A percentile compares a stretch with the other conserved stretches of the same genome.
Conservation (phyloP, 2,797 vertebrate genomes). For the Urosaurus nigricauda region DNA sequence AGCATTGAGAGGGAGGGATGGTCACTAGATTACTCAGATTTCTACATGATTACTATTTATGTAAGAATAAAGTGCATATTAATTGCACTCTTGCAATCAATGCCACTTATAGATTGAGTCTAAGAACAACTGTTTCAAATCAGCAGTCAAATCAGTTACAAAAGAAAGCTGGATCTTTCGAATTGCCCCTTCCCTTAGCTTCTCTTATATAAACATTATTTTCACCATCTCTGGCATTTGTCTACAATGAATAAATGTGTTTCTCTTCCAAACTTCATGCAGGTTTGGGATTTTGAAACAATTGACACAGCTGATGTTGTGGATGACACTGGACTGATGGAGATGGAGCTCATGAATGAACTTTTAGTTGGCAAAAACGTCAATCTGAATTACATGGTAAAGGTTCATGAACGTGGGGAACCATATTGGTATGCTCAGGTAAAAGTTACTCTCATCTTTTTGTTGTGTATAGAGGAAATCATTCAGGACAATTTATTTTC, state of each 20-base stretch:
- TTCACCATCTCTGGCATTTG: background rate
- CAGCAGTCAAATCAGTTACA: background rate
- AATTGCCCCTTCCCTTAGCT: background rate
- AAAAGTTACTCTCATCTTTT: conserved; percentile 27
- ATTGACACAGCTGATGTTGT: conserved; percentile 84
- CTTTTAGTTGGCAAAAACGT: conserved; percentile 86
- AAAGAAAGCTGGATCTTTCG: background rate
- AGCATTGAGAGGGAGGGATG: background rate
- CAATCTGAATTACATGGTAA: conserved; percentile 87
- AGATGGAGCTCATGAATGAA: conserved; percentile 92
- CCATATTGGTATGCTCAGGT: conserved; percentile 96
- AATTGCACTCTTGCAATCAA: background rate
- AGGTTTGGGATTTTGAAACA: conserved; percentile 93
- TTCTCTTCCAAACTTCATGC: conserved; percentile 50
- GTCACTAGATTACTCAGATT: background rate
- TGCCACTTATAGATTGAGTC: background rate
- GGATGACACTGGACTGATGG: conserved; percentile 81
- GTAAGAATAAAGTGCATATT: background rate
- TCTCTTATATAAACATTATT: background rate
- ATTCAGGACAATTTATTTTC: background rate
- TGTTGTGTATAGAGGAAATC: background rate
- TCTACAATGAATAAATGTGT: background rate
- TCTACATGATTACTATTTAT: background rate
- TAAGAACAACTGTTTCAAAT: background rate
- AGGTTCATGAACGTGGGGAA: conserved; percentile 80